Base-by-base conservation (phyloP, 2,113 vertebrate genomes). In the Scalopus aquaticus region DNA sequence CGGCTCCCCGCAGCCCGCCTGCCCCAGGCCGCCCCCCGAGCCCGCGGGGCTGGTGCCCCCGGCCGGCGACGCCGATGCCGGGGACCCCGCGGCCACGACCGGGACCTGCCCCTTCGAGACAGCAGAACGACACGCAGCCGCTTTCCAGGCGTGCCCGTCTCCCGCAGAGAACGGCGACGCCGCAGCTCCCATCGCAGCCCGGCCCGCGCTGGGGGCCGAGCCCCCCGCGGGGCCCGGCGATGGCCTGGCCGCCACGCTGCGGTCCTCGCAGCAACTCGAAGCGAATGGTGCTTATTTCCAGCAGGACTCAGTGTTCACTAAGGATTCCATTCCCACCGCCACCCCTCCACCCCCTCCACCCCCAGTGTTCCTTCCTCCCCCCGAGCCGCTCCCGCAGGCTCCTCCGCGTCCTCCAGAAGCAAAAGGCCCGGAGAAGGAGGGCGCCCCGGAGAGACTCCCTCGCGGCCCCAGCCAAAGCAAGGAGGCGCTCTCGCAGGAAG, bases 11-110 rank as follows among this genome's bases (percentile, higher is more conserved):
- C 98, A 98, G 97, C 98, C 98, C 98, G 98, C 99, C 89, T 97
- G 98, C 97, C 98, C 98, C 91, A 98, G 99, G 98, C 98, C 98
- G 98, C 98, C 98, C 97, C 98, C 98, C 96, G 97, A 98, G 98
- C 98, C 98, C 97, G 97, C 98, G 97, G 97, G 96, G 96, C 96
- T 95, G 97, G 98, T 96, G 97, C 93, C 97, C 97, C 97, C 98
- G 96, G 98, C 97, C 97, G 97, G 98, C 89, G 96, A 94, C 19
- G 51, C 96, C 93, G 98, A 98, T 95, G 99, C 98, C 95, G 98
- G 98, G 90, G 97, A 98, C 82, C 93, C 97, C 95, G 97, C 98
- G 96, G 96, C 96, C 86, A 94, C 98, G 95, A 98, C 98, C 96
- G 98, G 98, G 97, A 98, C 97, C 98, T 98, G 95, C 96, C 95